These are phyloP conservation scores for Helicoverpa zea DNA, from an alignment of 1,140 invertebrate species.

Conservation along the genomic window DNA sequence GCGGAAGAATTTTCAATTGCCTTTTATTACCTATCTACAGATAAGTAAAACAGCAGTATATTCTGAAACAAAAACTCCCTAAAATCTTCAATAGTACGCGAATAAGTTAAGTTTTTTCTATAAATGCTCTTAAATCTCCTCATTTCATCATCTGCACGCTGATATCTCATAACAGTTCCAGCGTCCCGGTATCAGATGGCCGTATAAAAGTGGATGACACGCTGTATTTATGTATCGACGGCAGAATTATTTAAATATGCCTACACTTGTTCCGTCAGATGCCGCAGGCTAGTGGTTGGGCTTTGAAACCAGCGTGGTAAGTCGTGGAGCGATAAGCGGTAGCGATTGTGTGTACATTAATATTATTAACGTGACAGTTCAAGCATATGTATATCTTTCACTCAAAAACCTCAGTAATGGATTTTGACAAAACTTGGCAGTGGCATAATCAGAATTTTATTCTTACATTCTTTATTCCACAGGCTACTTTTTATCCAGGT, in stretches of 20 bases:
- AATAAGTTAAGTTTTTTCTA: background rate
- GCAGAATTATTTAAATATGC: constrained; percentile 52
- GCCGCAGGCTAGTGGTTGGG: constrained; percentile 5
- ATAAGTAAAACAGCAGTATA: too few species aligned
- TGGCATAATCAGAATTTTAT: too few species aligned
- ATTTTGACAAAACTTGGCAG: too few species aligned
- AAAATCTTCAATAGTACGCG: too few species aligned
- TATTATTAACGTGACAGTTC: too few species aligned
- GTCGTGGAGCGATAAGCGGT: background rate
- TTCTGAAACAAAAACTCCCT: too few species aligned
- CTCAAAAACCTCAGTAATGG: too few species aligned
- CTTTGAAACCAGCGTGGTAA: background rate
- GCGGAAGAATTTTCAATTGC: too few species aligned
- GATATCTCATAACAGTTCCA: background rate
- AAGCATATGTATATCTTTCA: too few species aligned
- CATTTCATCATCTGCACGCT: background rate
- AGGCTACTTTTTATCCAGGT: too few species aligned
- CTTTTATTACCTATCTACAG: too few species aligned
- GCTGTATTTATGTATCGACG: constrained; percentile 33
- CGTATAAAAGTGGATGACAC: constrained; percentile 17
- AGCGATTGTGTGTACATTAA: background rate
- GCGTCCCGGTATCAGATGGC: background rate
- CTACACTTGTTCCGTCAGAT: constrained; percentile 35
- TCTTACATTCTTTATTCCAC: too few species aligned
- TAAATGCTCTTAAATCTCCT: background rate